Conservation (phyloP, 2,888 invertebrate genomes). For the Pseudococcus jackbeardsleyi region DNA sequence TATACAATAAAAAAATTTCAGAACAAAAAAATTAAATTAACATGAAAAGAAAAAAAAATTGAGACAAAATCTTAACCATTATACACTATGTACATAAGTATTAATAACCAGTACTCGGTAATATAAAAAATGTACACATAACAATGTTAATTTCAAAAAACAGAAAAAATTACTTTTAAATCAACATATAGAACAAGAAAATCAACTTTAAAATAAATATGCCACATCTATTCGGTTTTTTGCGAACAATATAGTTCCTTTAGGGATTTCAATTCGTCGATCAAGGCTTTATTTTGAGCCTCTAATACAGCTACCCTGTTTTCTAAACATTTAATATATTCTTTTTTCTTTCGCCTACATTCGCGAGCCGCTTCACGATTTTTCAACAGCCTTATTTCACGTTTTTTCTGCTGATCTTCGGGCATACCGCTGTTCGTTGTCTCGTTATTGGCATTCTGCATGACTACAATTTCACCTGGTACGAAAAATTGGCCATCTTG, state of each 20-base stretch:
- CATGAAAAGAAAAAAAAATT: constrained; percentile 24
- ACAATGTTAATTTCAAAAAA: constrained; percentile 53
- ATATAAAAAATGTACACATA: constrained; percentile 5
- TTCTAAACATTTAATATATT: constrained; percentile 99
- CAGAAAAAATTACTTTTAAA: constrained; percentile 32
- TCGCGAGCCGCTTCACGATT: constrained; percentile 98
- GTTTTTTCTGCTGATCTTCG: constrained; percentile 93
- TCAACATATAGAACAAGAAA: constrained; percentile 49
- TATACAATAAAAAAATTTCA: constrained; percentile 10
- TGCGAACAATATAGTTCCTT: constrained; percentile 98
- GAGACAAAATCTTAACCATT: constrained; percentile 48
- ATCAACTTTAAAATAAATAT: constrained; percentile 36
- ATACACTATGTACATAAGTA: constrained; percentile 40
- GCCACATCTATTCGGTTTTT: constrained; percentile 80
- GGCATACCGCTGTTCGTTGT: constrained; percentile 71
- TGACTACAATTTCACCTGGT: constrained; percentile 78
- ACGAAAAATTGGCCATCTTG: constrained; percentile 93
- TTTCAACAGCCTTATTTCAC: constrained; percentile 92
- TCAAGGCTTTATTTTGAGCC: constrained; percentile 99
- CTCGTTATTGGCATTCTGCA: constrained; percentile 63
- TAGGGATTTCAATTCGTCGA: constrained; percentile 97
- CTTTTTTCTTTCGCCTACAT: constrained; percentile 99
- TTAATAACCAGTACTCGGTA: constrained; percentile 29
- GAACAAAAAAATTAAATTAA: constrained; percentile 51
- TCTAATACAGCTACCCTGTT: constrained; percentile 99